Conservation (phyloP, 1,140 invertebrate genomes). For the Tetragonula clypearis region DNA sequence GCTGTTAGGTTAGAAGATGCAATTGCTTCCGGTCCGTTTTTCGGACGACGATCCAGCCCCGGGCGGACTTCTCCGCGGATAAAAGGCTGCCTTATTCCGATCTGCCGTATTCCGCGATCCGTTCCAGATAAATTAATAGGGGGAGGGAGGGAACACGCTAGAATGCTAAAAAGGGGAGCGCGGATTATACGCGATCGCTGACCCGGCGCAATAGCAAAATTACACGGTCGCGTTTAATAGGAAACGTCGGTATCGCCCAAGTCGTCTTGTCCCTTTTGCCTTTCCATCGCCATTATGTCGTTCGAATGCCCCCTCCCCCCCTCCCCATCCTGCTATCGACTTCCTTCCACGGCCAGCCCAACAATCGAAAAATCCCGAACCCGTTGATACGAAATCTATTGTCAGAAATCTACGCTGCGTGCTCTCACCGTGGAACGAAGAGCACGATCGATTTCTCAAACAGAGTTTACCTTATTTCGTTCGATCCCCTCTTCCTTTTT, state of each 20-base stretch:
- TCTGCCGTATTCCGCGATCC: not conserved
- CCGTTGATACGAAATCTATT: slow-evolving; percentile 58
- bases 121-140: slow-evolving; percentile 15
- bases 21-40: not conserved
- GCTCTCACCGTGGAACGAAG: not conserved
- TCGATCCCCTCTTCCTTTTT: rapidly evolving
- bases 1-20: not conserved
- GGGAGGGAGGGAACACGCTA: not conserved
- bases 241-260: slow-evolving; percentile 43
- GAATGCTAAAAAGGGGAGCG: slow-evolving; percentile 46
- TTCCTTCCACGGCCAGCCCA: slow-evolving; percentile 16
- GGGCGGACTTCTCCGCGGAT: not conserved
- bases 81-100: not conserved
- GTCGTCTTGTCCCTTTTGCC: slow-evolving; percentile 15
- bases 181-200: slow-evolving; percentile 39
- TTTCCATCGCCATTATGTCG: slow-evolving; percentile 14
- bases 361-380: slow-evolving; percentile 49
- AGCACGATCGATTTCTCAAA: not conserved
- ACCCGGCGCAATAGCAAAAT: slow-evolving; percentile 49
- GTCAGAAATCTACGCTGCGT: slow-evolving; percentile 38
- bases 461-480: not conserved
- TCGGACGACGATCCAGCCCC: not conserved
- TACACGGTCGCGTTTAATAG: slow-evolving; percentile 52
- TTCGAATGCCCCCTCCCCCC: not conserved
- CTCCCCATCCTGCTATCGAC: slow-evolving; percentile 48